Conservation (phyloP, 2,113 vertebrate genomes). For the Dicrurus megarhynchus region DNA sequence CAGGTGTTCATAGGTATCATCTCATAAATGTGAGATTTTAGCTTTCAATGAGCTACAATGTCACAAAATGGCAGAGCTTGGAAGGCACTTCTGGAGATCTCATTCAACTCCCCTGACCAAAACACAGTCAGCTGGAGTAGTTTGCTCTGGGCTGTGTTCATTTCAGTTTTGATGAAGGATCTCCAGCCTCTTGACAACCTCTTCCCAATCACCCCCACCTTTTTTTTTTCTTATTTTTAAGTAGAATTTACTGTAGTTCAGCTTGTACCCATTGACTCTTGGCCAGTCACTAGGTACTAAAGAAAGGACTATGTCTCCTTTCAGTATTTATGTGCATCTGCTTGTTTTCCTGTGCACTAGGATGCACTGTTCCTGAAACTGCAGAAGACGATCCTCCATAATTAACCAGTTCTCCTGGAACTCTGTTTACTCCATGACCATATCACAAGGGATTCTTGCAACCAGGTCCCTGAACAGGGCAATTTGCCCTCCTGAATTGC, state of each 20-base stretch:
- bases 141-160: background rate
- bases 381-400: background rate
- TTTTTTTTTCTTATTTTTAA: background rate
- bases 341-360: background rate
- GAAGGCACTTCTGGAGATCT: background rate
- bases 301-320: background rate
- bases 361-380: background rate
- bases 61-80: background rate
- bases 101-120: background rate
- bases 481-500: background rate
- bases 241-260: background rate
- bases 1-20: background rate
- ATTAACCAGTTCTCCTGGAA: background rate
- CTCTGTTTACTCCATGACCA: background rate
- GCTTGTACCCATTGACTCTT: background rate
- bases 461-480: background rate
- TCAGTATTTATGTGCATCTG: background rate
- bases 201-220: background rate
- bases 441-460: background rate
- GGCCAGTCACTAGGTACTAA: too few relatives aligned
- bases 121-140: background rate
- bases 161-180: background rate
- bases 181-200: background rate
- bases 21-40: background rate
- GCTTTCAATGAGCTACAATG: background rate